Conservation (phyloP, 2,888 invertebrate genomes). For the Epistrophella euchroma region DNA sequence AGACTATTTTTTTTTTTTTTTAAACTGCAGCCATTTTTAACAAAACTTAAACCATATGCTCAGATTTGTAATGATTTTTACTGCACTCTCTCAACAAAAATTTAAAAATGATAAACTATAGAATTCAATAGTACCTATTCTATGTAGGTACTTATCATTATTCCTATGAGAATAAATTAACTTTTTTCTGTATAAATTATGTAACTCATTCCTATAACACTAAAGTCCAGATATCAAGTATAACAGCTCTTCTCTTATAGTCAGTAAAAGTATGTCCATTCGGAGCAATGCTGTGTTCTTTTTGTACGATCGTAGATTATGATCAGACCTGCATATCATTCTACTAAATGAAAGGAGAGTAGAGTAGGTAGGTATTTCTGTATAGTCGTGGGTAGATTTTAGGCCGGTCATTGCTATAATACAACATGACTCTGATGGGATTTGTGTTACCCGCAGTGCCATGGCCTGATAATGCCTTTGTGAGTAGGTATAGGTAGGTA, state of each 20-base stretch:
- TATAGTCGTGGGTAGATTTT: constrained; percentile 50
- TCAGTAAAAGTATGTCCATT: constrained; percentile 48
- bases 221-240: constrained; percentile 41
- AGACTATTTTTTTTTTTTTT: too few species aligned
- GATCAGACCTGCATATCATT: constrained; percentile 72
- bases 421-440: constrained; percentile 46
- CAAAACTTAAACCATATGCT: too few species aligned
- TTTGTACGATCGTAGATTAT: constrained; percentile 64
- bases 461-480: constrained; percentile 27
- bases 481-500: constrained; percentile 18
- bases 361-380: constrained; percentile 23
- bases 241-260: constrained; percentile 6
- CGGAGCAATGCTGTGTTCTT: constrained; percentile 50
- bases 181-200: too few species aligned
- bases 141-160: too few species aligned
- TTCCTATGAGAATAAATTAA: too few species aligned
- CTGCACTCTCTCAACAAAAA: too few species aligned
- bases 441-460: constrained; percentile 37
- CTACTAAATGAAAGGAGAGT: constrained; percentile 68
- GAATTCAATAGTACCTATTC: too few species aligned
- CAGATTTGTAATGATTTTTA: too few species aligned
- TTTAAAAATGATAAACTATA: too few species aligned
- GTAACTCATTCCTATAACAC: neutral
- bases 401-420: constrained; percentile 41
- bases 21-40: too few species aligned